phyloP scores from a whole-genome alignment of 2,888 invertebrate species.

The Eremobia ochroleuca region DNA sequence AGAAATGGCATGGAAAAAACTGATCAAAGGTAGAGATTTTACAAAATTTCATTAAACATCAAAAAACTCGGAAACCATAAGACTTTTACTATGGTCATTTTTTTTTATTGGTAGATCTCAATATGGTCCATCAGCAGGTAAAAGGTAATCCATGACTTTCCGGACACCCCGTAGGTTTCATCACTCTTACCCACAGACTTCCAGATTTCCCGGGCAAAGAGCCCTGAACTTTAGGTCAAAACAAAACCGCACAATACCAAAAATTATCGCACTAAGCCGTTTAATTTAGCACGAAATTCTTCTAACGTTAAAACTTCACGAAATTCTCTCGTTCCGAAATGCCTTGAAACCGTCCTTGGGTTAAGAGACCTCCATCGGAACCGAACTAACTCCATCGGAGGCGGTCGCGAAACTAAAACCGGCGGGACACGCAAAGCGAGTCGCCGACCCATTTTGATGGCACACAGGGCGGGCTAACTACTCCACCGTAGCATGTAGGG shows the following conservation, averaged over 20 bases:
- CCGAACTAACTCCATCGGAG: slow-evolving; percentile 55
- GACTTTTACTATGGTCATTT: too few species aligned
- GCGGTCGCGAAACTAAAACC: slow-evolving; percentile 64
- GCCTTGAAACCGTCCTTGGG: slow-evolving; percentile 63
- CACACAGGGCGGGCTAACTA: slow-evolving; percentile 37
- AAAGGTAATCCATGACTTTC: too few species aligned
- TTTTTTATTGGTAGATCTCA: too few species aligned
- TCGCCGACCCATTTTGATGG: slow-evolving; percentile 63
- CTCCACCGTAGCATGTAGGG: slow-evolving; percentile 45
- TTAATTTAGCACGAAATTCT: slow-evolving; percentile 48
- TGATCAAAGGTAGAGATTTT: too few species aligned
- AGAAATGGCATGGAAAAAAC: too few species aligned
- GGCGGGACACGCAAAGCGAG: slow-evolving; percentile 61
- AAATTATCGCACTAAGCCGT: slow-evolving; percentile 51
- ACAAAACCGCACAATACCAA: slow-evolving; percentile 10
- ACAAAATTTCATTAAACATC: too few species aligned
- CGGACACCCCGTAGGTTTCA: too few species aligned
- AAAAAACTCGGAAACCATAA: too few species aligned
- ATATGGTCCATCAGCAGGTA: too few species aligned
- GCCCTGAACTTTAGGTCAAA: slow-evolving; percentile 2
- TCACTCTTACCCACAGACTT: slow-evolving; percentile 31
- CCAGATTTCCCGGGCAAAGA: not conserved
- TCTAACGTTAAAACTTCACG: slow-evolving; percentile 18
- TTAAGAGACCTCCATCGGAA: slow-evolving; percentile 35
- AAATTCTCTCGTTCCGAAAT: slow-evolving; percentile 12